Base-by-base conservation (phyloP, 2,888 invertebrate genomes). In the Stegophylla sp. region DNA sequence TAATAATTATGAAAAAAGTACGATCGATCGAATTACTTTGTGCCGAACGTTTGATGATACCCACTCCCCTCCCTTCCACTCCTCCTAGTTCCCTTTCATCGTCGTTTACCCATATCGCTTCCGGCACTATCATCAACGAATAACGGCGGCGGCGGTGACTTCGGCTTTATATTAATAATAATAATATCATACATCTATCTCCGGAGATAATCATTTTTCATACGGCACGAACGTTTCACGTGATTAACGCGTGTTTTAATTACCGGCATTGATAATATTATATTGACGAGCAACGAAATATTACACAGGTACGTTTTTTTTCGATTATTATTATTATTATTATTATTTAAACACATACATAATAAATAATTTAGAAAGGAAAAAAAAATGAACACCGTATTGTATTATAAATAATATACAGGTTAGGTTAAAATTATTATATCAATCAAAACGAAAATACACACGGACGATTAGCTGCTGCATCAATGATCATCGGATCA, bases 381-480 rank as follows among this genome's bases (percentile, higher is more conserved):
- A 56, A 56, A 56, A 56, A 56, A 34, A 56, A 20, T n/a, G 51
- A 5, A 34, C 34, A 7, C n/a, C n/a, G n/a, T n/a, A n/a, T n/a
- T 1, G 23, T 71, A 45, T 13, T 63, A 34, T 28, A 63, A n/a
- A 28, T 34, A n/a, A 28, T 34, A 63, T 63, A 20, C n/a, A 34
- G 28, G n/a, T 45, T 20, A 23, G 45, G n/a, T n/a, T n/a, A n/a
- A n/a, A n/a, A n/a, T n/a, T n/a, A n/a, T n/a, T n/a, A 67, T 51
- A 53, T 69, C 34, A 53, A 53, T 51, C 69, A 51, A 28, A 69
- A 69, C 28, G n/a, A 69, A 69, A 69, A 69, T 69, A 69, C 51
- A 69, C 69, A 26, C n/a, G 34, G 51, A 69, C 28, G 28, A 56
- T 56, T 56, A 56, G 20, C 23, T 20, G n/a, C n/a, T n/a, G n/a